Evolutionary conservation across 2,797 vertebrate genomes (phyloP).

Genomic region (Botia kubotai): DNA sequence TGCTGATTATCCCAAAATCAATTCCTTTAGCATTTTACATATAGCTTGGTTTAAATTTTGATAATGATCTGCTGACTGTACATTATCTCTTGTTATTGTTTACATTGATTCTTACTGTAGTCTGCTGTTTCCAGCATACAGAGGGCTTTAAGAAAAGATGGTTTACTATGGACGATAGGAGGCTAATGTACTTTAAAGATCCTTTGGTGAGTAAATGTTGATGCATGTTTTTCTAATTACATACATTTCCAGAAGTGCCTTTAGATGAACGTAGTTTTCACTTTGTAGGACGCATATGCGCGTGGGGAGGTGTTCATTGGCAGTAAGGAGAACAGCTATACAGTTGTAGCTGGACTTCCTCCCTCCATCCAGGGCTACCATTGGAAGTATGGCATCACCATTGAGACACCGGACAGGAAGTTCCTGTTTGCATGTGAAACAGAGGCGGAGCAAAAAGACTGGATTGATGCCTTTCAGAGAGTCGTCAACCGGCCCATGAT

Average conservation of each 20-base stretch:
- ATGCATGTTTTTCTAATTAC: not conserved
- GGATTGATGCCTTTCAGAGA: constrained; percentile 90
- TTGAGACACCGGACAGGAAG: constrained; percentile 92
- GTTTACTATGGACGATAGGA: constrained; percentile 97
- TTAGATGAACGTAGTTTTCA: not conserved
- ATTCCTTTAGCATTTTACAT: not conserved
- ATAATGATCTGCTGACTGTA: constrained; percentile 2
- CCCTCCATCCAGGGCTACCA: constrained; percentile 88
- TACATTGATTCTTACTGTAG: not conserved
- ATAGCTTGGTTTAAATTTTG: not conserved
- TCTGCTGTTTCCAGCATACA: constrained; percentile 83
- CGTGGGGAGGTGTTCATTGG: constrained; percentile 96
- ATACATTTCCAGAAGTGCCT: not conserved
- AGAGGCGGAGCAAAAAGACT: constrained; percentile 88
- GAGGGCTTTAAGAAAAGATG: constrained; percentile 97
- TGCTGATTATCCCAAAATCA: not conserved
- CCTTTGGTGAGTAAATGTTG: constrained; percentile 85
- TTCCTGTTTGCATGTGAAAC: constrained; percentile 96
- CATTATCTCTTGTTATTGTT: not conserved
- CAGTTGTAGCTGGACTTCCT: constrained; percentile 88
- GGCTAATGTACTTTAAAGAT: constrained; percentile 99
- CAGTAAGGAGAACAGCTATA: constrained; percentile 94
- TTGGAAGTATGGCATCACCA: constrained; percentile 94
- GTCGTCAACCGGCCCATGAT: constrained; percentile 94
- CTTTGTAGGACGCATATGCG: constrained; percentile 89